Conservation (phyloP, 2,888 invertebrate genomes). For the Apamea sordens region DNA sequence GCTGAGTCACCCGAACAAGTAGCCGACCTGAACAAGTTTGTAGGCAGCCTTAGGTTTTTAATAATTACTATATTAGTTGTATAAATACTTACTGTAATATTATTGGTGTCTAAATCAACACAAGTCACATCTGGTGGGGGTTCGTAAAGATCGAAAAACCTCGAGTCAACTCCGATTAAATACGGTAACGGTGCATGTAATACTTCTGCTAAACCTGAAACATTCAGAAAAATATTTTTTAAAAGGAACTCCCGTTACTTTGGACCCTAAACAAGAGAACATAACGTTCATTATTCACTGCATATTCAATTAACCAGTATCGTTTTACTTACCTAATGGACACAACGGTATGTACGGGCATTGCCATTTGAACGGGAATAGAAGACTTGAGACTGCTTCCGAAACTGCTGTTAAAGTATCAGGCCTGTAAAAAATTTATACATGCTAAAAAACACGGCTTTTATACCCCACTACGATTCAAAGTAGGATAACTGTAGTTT, state of each 20-base stretch:
- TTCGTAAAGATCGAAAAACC: slow-evolving; percentile 99
- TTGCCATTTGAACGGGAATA: slow-evolving; percentile 99
- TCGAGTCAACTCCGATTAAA: slow-evolving; percentile 98
- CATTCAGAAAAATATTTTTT: neutral
- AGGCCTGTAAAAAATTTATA: slow-evolving; percentile 90
- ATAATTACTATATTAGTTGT: neutral
- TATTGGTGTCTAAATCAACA: slow-evolving; percentile 99
- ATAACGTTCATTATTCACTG: neutral
- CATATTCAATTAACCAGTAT: neutral
- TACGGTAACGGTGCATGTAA: slow-evolving; percentile 99
- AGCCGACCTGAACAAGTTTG: neutral
- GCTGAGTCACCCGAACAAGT: neutral
- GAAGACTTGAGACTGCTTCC: slow-evolving; percentile 98
- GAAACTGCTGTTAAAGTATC: slow-evolving; percentile 99
- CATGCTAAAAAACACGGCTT: neutral
- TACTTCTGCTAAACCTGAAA: slow-evolving; percentile 96
- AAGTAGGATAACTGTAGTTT: no score
- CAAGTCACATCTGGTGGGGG: slow-evolving; percentile 99
- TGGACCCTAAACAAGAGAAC: rapidly evolving
- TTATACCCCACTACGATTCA: no score
- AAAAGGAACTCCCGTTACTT: neutral
- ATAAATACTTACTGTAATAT: slow-evolving; percentile 93
- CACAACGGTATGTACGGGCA: slow-evolving; percentile 99
- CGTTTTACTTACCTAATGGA: slow-evolving; percentile 93
- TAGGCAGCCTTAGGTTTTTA: neutral